These are phyloP conservation scores for Babyrousa celebensis DNA, from an alignment of 2,797 vertebrate genomes.

Conservation along the genomic window DNA sequence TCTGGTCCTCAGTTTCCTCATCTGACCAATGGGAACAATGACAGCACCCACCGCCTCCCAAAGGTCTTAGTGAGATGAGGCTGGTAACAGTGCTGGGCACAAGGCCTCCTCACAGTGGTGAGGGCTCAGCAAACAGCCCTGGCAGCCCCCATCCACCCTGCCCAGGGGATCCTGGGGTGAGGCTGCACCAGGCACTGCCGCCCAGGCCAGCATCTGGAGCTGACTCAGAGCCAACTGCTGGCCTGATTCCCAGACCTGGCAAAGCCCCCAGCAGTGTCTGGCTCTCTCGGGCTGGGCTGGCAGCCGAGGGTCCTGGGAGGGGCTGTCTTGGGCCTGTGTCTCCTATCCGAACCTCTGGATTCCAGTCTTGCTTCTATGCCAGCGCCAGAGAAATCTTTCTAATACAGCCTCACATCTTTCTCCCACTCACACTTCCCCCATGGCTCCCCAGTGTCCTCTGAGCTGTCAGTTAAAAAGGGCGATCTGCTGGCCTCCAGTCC, in stretches of 20 bases:
- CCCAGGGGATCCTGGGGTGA: constrained; percentile 61
- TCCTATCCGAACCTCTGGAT: constrained; percentile 3
- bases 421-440: not conserved
- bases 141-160: not conserved
- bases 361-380: not conserved
- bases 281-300: not conserved
- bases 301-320: not conserved
- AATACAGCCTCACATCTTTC: not conserved
- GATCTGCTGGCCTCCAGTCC: not conserved
- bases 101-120: not conserved
- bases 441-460: not conserved
- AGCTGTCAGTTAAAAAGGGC: too few species aligned
- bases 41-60: not conserved
- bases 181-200: constrained; percentile 79
- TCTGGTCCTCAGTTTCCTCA: not conserved
- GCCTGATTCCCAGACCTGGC: constrained; percentile 78
- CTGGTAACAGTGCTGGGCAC: not conserved
- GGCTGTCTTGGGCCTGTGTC: not conserved
- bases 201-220: constrained; percentile 73
- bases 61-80: not conserved
- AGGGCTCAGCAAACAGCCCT: not conserved
- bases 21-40: not conserved
- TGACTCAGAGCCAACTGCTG: constrained; percentile 73
- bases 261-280: constrained; percentile 1
- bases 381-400: not conserved